These are phyloP conservation scores for Leuciscus waleckii DNA, from an alignment of 2,797 vertebrate species.

Conservation along the genomic window DNA sequence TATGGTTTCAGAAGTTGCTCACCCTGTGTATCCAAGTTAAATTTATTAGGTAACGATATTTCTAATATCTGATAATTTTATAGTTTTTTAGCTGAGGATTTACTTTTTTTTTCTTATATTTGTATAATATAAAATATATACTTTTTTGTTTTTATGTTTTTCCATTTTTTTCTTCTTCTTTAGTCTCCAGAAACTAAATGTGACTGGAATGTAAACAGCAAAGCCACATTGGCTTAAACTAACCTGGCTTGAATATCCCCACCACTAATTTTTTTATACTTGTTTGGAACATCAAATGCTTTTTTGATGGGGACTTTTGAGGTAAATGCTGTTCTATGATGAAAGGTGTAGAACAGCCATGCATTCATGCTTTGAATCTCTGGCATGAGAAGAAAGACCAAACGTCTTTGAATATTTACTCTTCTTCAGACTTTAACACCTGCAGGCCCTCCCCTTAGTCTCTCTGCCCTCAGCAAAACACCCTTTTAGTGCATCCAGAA, in stretches of 20 bases:
- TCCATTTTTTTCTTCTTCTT: not conserved
- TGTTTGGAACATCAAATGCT: conserved; percentile 53
- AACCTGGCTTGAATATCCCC: not conserved
- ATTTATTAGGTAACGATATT: not conserved
- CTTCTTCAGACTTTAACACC: conserved; percentile 41
- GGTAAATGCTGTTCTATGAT: conserved; percentile 47
- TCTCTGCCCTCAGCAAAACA: conserved; percentile 55
- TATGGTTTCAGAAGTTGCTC: not conserved
- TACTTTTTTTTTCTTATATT: not conserved
- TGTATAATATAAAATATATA: not conserved
- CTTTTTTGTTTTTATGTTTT: not conserved
- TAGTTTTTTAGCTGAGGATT: not conserved
- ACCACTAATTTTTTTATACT: conserved; percentile 35
- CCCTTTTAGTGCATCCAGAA: conserved; percentile 26
- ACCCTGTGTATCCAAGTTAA: not conserved
- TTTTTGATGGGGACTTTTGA: conserved; percentile 39
- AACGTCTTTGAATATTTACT: conserved; percentile 42
- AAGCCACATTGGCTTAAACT: not conserved
- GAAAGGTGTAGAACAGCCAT: conserved; percentile 48
- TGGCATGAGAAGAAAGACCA: conserved; percentile 55
- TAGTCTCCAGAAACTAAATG: not conserved
- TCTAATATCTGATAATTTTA: not conserved
- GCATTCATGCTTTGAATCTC: conserved; percentile 59
- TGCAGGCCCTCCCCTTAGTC: conserved; percentile 52
- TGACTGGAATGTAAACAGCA: not conserved